A percentile compares a stretch with the other conserved stretches of the same genome.
These are phyloP conservation scores for Drusus annulatus DNA, from an alignment of 1,140 invertebrate species.

Conservation along the genomic window DNA sequence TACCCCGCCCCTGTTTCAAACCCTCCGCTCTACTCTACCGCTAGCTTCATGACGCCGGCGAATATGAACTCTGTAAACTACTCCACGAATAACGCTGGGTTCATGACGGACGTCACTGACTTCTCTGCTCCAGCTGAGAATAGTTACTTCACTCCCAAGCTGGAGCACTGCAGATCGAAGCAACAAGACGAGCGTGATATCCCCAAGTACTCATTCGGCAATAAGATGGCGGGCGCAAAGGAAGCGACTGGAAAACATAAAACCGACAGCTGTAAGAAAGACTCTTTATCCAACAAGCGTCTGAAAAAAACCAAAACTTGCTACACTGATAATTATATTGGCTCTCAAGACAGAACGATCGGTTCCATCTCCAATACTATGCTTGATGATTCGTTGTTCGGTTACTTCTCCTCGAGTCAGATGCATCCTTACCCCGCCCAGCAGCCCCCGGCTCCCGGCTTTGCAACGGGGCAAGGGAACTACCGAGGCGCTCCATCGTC, in stretches of 20 bases:
- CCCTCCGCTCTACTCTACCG: constrained; percentile 52
- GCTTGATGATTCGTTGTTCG: constrained; percentile 52
- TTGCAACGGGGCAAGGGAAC: constrained; percentile 6
- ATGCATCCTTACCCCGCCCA: constrained; percentile 54
- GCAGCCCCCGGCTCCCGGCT: constrained; percentile 3
- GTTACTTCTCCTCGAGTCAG: constrained; percentile 53
- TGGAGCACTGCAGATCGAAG: constrained; percentile 49
- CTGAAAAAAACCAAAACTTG: constrained; percentile 51
- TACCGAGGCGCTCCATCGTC: constrained; percentile 30
- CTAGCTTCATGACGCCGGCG: constrained; percentile 47
- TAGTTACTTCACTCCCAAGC: constrained; percentile 45
- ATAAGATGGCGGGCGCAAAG: constrained; percentile 8
- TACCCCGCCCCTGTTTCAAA: constrained; percentile 41
- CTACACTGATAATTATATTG: constrained; percentile 42
- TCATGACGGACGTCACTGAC: constrained; percentile 45
- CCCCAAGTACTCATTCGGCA: constrained; percentile 36
- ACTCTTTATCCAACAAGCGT: constrained; percentile 34
- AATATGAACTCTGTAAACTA: constrained; percentile 39
- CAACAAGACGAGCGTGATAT: constrained; percentile 33
- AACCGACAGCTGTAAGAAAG: constrained; percentile 29
- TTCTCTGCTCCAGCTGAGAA: constrained; percentile 36
- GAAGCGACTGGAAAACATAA: constrained; percentile 23
- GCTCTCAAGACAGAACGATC: constrained; percentile 40
- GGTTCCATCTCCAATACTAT: not conserved
- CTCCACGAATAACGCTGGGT: constrained; percentile 36